These are phyloP conservation scores for Macrotus californicus DNA, from an alignment of 2,113 vertebrate species.

Conservation along the genomic window DNA sequence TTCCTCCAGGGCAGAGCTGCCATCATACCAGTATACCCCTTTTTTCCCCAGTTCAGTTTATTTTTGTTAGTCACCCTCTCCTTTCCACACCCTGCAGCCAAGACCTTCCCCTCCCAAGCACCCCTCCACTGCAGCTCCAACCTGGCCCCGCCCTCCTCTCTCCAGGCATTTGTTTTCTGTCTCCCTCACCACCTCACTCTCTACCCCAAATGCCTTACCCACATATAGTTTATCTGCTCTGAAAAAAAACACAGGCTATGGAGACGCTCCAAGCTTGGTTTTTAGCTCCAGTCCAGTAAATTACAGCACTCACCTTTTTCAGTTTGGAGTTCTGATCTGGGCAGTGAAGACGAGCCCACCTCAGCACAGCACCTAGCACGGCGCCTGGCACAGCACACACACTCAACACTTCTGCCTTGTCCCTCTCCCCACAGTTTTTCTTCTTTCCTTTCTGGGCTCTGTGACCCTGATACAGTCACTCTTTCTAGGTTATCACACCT, in stretches of 20 bases:
- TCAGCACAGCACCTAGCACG: not conserved
- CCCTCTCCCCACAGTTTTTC: not conserved
- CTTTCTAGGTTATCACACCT: not conserved
- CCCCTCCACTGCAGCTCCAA: not conserved
- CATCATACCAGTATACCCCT: not conserved
- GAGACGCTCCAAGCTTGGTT: not conserved
- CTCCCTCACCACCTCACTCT: not conserved
- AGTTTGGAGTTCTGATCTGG: not conserved
- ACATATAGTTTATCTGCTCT: not conserved
- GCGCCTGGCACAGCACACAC: not conserved
- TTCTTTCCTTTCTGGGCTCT: not conserved
- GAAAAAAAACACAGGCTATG: not conserved
- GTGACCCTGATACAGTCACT: not conserved
- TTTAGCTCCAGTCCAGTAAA: not conserved
- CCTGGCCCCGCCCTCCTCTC: not conserved
- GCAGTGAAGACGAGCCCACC: not conserved
- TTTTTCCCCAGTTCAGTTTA: not conserved
- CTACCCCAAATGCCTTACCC: not conserved
- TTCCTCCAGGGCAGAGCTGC: not conserved
- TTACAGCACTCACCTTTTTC: not conserved
- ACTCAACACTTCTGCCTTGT: not conserved
- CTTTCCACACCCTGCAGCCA: not conserved
- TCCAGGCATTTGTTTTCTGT: not conserved
- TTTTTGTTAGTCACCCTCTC: not conserved
- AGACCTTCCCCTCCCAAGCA: not conserved